Conservation (phyloP, 1,140 invertebrate species). For the Camponotus vicinus region DNA sequence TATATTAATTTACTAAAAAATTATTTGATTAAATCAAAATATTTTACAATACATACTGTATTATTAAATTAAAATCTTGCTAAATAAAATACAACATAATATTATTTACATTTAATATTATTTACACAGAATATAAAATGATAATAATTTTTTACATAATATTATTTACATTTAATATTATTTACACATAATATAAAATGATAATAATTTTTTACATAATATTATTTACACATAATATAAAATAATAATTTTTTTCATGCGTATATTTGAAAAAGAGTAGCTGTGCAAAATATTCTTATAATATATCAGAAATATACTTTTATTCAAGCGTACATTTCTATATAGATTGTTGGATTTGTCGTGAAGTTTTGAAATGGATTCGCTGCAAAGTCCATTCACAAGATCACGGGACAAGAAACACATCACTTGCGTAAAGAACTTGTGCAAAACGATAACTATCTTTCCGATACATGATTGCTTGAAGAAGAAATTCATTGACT, state of each 20-base stretch:
- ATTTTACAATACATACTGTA: background rate
- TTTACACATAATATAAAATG: too few species aligned
- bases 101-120: background rate
- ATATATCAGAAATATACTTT: constrained; percentile 46
- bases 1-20: background rate
- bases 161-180: background rate
- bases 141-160: background rate
- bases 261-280: constrained; percentile 15
- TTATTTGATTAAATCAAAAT: background rate
- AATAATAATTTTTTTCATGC: constrained; percentile 9
- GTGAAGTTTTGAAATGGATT: constrained; percentile 45
- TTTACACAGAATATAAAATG: too few species aligned
- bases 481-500: constrained; percentile 45
- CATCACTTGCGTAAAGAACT: constrained; percentile 22
- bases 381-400: constrained; percentile 42
- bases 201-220: background rate
- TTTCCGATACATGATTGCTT: background rate
- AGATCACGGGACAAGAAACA: constrained; percentile 31
- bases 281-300: constrained; percentile 14
- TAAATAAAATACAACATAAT: background rate
- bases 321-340: constrained; percentile 40
- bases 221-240: background rate
- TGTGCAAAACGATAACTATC: constrained; percentile 41
- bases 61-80: background rate
- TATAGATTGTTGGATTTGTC: constrained; percentile 45